Evolutionary conservation across 2,797 vertebrate genomes (phyloP), one percentile per base, ranked within the genome.

Genomic region (Sebastes variabilis): DNA sequence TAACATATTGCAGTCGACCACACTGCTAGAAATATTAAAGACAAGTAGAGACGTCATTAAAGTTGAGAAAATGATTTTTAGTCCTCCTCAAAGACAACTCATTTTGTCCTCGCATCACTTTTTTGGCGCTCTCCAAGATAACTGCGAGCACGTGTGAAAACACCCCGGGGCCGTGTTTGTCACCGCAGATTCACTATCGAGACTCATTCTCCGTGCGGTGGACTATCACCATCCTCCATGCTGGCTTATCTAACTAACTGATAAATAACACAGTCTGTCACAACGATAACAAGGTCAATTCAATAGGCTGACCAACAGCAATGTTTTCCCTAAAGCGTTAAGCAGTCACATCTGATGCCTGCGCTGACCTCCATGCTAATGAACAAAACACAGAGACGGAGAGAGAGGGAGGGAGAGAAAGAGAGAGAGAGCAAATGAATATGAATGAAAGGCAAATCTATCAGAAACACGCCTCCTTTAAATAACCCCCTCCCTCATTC

Each of bases 371-470:
- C 91, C 84, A 79, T 89, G 91, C 90, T 93, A 92, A 93, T 94
- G 94, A 93, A 91, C 88, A 90, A 92, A 93, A 94, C 91, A 93
- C 66, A 82, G 83, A 76, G 79, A 71, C 60, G n/a, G 52, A 59
- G 81, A 22, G 72, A 75, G 81, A 79, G 70, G 52, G 74, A 76
- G 80, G 69, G 2, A 36, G 79, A 68, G 29, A 81, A 74, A 81
- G 61, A 84, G 74, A 49, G 46, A 0, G 18, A 58, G 81, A 83
- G 88, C 78, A 92, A 93, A 95, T 95, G 93, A 95, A 95, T 95
- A 94, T 95, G 94, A 96, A 96, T 94, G 93, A 95, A 95, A 94
- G 90, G 92, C 94, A 95, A 94, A 95, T 95, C 94, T 95, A 95
- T 94, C 92, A 93, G 89, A 94, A 94, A 95, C 93, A 94, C 94